Base-by-base conservation (phyloP, 2,888 invertebrate species). In the Plagodis dolabraria region DNA sequence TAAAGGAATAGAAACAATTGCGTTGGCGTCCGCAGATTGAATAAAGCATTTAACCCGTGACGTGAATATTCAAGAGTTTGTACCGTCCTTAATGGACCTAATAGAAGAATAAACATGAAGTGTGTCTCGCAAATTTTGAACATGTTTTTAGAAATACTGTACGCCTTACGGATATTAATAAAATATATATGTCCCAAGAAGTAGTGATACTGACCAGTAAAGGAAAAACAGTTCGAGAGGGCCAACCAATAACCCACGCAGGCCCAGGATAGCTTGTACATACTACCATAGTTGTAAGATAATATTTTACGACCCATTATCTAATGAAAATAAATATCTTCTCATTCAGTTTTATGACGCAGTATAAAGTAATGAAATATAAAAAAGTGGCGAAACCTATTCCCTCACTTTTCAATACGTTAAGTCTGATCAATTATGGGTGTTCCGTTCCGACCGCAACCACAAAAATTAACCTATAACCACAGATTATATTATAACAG, bases 1-100 rank as follows among this genome's bases (percentile, higher is more conserved):
- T 81, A 79, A 81, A 70, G 69, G 77, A 83, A 80, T 80, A 80
- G 83, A 83, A 83, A 85, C 87, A 86, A 87, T 86, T 85, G 86
- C 81, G 83, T 82, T 75, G 85, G 85, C 76, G 85, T 82, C 75
- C 78, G 83, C 84, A 87, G 80, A 90, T 89, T 89, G 83, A 87
- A 89, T 89, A 82, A 86, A 83, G 71, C 79, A 79, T 85, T 88
- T 88, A 85, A 87, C 83, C 58, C 40, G 43, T 57, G 43, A 42
- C 38, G 60, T 53, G 56, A 57, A 64, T 60, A 71, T 65, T 60
- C 68, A 70, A 80, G 80, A 42, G 42, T 42, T 38, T 42, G 42
- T 10, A 42, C 5, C 9, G 42, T 38, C 38, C 7, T 42, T 42
- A 42, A 42, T 42, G 42, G 42, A 36, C 5, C 36, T 22, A 22